Conservation (phyloP, 1,140 invertebrate genomes). For the Drosophila ironensis region DNA sequence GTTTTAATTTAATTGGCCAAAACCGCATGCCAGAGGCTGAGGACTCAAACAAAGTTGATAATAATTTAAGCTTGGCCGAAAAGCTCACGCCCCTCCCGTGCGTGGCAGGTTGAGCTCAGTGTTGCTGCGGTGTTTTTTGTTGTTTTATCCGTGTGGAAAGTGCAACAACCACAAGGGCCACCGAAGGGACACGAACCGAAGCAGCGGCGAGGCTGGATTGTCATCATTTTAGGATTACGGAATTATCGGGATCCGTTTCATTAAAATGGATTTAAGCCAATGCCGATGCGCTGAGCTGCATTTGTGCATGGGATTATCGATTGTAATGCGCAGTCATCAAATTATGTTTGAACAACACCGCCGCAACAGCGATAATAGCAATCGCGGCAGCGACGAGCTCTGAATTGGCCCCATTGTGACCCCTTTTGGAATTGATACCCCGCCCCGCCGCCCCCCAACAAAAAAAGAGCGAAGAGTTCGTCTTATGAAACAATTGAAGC, state of each 20-base stretch:
- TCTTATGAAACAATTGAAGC: conserved; percentile 78
- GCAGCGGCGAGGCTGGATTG: conserved; percentile 19
- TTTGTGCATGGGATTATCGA: conserved; percentile 77
- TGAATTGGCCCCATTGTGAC: conserved; percentile 40
- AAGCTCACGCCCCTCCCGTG: conserved; percentile 45
- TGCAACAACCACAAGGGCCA: conserved; percentile 46
- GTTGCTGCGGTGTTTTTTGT: conserved; percentile 20
- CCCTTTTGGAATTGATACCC: conserved; percentile 7
- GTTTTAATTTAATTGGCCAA: conserved; percentile 1
- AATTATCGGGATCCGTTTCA: conserved; percentile 57
- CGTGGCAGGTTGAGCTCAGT: background rate
- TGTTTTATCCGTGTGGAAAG: conserved; percentile 23
- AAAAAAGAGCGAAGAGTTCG: conserved; percentile 21
- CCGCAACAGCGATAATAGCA: conserved; percentile 43
- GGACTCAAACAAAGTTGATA: conserved; percentile 35
- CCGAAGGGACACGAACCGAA: background rate
- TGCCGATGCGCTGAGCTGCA: conserved; percentile 68
- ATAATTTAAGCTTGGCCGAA: conserved; percentile 39
- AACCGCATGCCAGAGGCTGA: conserved; percentile 4
- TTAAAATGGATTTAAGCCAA: conserved; percentile 77
- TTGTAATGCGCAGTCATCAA: conserved; percentile 78
- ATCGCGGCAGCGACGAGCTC: conserved; percentile 45
- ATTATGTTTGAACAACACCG: conserved; percentile 54
- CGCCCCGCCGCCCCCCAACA: background rate
- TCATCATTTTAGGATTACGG: conserved; percentile 64